Conservation (phyloP, 1,140 invertebrate species). For the Pseudomyrmex dendroicus region DNA sequence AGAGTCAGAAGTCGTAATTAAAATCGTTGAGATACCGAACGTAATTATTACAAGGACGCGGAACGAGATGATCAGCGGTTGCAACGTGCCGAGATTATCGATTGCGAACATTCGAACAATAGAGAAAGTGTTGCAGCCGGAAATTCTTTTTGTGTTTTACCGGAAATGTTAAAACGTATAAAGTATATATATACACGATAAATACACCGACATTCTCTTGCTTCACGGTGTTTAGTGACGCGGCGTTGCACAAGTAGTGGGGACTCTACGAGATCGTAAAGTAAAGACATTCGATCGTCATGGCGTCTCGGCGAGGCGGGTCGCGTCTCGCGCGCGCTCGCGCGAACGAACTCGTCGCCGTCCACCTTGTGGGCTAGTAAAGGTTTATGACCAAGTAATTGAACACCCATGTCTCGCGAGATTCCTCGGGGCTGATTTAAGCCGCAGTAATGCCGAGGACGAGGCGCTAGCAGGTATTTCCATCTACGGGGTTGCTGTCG, state of each 20-base stretch:
- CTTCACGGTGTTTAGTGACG: constrained; percentile 64
- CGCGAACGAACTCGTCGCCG: constrained; percentile 69
- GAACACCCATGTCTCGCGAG: constrained; percentile 77
- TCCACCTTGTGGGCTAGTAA: constrained; percentile 73
- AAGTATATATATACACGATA: constrained; percentile 57
- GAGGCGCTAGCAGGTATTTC: constrained; percentile 69
- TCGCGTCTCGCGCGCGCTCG: constrained; percentile 59
- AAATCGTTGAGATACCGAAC: not conserved
- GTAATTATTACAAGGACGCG: constrained; percentile 6
- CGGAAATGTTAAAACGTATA: constrained; percentile 61
- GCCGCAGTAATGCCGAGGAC: constrained; percentile 72
- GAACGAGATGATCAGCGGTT: not conserved
- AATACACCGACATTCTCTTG: constrained; percentile 65
- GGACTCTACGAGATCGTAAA: constrained; percentile 73
- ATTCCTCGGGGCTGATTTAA: constrained; percentile 77
- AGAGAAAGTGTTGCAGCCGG: not conserved
- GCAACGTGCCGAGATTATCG: not conserved
- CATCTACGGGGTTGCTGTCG: constrained; percentile 66
- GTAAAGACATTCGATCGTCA: constrained; percentile 70
- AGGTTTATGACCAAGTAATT: constrained; percentile 80
- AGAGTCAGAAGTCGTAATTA: constrained; percentile 24
- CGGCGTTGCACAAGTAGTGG: constrained; percentile 45
- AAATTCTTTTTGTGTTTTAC: not conserved
- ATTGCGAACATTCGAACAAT: not conserved
- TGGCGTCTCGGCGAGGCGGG: constrained; percentile 64